Percentiles rank a stretch among this genome's conserved stretches.
Conservation (phyloP, 2,797 vertebrate species). For the Hypotaenidia okinawae region DNA sequence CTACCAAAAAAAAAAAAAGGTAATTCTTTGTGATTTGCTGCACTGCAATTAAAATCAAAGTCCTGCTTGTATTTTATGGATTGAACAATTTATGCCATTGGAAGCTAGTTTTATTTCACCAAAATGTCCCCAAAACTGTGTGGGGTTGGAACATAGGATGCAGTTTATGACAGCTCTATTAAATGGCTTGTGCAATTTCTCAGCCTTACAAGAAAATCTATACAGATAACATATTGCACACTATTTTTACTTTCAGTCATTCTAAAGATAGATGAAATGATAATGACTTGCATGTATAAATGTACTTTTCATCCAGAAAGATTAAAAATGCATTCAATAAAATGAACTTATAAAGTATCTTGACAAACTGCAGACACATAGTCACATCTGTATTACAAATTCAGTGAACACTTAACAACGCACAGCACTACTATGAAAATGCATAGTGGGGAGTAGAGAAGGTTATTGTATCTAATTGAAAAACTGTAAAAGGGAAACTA, state of each 20-base stretch:
- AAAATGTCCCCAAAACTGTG: background rate
- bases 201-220: background rate
- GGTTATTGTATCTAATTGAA: background rate
- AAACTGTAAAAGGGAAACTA: background rate
- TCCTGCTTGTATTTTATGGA: background rate
- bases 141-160: background rate
- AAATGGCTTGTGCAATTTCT: background rate
- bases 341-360: background rate
- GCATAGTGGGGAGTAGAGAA: background rate
- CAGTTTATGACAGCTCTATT: background rate
- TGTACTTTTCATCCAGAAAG: background rate
- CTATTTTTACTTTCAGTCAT: constrained; percentile 1
- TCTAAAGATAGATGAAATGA: background rate
- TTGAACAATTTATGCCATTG: background rate
- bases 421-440: background rate
- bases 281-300: background rate
- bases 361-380: background rate
- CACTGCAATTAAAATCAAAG: background rate
- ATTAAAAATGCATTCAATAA: background rate
- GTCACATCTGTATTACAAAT: background rate
- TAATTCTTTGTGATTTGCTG: background rate
- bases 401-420: background rate
- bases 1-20: background rate
- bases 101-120: background rate
- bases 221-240: background rate